Evolutionary conservation across 2,113 vertebrate species (phyloP), one percentile per base, ranked within the genome.

Genomic region (Todiramphus saurophagus): DNA sequence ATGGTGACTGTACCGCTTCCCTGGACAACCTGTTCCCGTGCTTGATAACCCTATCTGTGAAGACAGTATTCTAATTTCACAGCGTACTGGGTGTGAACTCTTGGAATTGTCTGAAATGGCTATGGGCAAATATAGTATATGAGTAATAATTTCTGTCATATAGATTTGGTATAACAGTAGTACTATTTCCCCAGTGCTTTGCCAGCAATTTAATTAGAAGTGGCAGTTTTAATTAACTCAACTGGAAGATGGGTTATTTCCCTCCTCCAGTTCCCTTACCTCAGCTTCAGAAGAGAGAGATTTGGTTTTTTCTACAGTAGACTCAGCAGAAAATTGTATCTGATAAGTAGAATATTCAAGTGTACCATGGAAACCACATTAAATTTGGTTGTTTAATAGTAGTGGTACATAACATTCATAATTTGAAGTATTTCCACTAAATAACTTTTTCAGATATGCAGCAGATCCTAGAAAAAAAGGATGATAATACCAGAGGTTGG

Each of bases 161-260:
- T 62, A 53, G 30, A 70, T 60, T 10, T 33, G 20, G 28, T 74
- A 0, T 39, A 78, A 41, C 74, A 64, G 50, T 69, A 31, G 27
- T 81, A 85, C 66, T 82, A 9, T 89, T 76, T 76, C 89, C 86
- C 74, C 27, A 55, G 86, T 0, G 28, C 70, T 80, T 84, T 96
- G n/a, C 37, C 4, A 53, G 69, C 33, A 46, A 35, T 87, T 90
- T 90, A 96, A 91, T 96, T 95, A 85, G 15, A 94, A 77, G 77
- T 87, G 69, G 33, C 89, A 91, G 28, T 87, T 96, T 78, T 93
- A 93, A 93, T 96, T 93, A 91, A 91, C 44, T 19, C 41, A 53
- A 58, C 19, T 79, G 31, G 30, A 75, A 44, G 7, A 58, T 87
- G 78, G 24, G 44, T 76, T 79, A 44, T 68, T 91, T 90, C 39